Evolutionary conservation across 2,113 vertebrate species (phyloP).

Genomic region (Picathartes gymnocephalus): DNA sequence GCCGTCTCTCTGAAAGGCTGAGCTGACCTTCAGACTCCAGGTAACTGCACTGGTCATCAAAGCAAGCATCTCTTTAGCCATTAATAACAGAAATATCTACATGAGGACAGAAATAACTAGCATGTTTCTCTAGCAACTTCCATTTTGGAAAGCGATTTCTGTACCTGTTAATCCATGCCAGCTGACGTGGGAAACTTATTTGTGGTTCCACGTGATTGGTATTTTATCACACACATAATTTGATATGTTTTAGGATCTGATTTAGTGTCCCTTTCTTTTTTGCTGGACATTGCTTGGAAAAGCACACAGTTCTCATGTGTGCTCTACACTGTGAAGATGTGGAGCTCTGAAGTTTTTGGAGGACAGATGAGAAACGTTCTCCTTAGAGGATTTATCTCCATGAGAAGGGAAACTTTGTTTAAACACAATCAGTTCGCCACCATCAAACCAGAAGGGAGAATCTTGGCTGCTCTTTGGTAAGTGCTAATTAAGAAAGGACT

Average conservation of each 20-base stretch:
- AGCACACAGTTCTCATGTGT: neutral
- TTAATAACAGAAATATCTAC: neutral
- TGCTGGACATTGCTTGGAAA: neutral
- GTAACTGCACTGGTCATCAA: neutral
- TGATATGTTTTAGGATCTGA: neutral
- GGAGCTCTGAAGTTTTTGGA: neutral
- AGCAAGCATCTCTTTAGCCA: neutral
- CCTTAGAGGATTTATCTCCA: neutral
- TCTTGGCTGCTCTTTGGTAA: neutral
- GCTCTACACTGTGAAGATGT: neutral
- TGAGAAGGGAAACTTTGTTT: neutral
- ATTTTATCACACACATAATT: neutral
- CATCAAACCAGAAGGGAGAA: neutral
- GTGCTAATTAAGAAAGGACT: conserved; percentile 3
- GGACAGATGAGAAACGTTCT: neutral
- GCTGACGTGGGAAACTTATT: neutral
- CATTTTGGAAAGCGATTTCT: neutral
- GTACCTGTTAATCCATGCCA: neutral
- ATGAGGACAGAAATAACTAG: neutral
- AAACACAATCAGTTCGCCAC: neutral
- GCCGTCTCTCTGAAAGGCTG: neutral
- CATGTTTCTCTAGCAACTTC: neutral
- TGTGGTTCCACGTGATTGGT: neutral
- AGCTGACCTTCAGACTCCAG: neutral
- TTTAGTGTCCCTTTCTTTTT: neutral